phyloP scores from a whole-genome alignment of 2,113 vertebrate species.

The Heterochromis multidens region DNA sequence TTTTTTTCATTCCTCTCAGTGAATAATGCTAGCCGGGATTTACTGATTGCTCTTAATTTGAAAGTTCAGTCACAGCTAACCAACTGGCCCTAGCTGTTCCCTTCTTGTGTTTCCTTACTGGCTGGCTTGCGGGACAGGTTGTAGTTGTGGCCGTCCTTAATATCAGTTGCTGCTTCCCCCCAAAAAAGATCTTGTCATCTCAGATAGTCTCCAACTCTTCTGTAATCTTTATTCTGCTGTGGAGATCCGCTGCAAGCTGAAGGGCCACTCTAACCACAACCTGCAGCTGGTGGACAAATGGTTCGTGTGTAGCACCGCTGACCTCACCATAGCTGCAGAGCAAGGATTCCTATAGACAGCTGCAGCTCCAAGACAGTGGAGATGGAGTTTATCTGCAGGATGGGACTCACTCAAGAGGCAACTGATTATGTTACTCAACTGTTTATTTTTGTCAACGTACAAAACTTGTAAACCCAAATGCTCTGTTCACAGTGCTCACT shows the following conservation, averaged over 20 bases:
- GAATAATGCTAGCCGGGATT: fast-evolving
- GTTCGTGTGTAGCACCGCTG: background rate
- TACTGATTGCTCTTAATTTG: background rate
- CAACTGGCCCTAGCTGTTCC: background rate
- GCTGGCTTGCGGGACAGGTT: background rate
- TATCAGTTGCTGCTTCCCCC: background rate
- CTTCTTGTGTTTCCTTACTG: background rate
- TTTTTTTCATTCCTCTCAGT: background rate
- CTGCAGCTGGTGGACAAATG: background rate
- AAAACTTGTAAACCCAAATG: background rate
- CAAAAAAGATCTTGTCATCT: background rate
- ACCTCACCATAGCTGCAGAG: background rate
- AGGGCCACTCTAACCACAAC: background rate
- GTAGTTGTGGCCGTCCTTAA: background rate
- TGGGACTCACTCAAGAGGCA: background rate
- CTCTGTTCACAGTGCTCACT: background rate
- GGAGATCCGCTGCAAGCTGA: background rate
- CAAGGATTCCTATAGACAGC: background rate
- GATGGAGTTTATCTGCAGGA: background rate
- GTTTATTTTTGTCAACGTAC: background rate
- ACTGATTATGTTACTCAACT: background rate
- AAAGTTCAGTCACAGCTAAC: background rate
- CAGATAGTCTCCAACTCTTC: background rate
- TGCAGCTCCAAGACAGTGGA: no score
- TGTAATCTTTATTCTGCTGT: background rate